Conservation (phyloP, 2,113 vertebrate species). For the Cnemophilus loriae region DNA sequence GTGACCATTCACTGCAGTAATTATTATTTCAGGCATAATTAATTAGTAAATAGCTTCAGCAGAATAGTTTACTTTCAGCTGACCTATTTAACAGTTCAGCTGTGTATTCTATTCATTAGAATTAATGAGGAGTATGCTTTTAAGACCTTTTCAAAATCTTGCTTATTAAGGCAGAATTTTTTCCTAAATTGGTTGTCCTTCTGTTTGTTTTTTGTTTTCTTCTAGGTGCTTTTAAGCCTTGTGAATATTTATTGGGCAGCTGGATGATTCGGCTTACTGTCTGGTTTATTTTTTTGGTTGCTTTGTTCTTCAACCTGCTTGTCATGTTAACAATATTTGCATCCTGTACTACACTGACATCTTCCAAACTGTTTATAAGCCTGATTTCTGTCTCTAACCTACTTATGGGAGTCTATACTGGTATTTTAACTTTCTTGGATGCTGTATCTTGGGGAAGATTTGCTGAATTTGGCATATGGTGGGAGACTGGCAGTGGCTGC, state of each 20-base stretch:
- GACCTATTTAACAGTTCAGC: constrained; percentile 15
- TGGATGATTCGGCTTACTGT: constrained; percentile 99
- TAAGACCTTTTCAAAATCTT: constrained; percentile 8
- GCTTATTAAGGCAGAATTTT: neutral
- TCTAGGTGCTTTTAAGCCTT: constrained; percentile 96
- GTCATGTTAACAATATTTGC: constrained; percentile 86
- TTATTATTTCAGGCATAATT: constrained; percentile 46
- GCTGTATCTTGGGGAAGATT: constrained; percentile 92
- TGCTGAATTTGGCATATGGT: constrained; percentile 91
- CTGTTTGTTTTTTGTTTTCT: neutral
- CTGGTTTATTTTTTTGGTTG: constrained; percentile 97
- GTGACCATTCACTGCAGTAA: neutral
- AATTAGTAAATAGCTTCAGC: constrained; percentile 26
- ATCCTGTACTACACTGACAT: constrained; percentile 70
- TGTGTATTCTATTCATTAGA: neutral
- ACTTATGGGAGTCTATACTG: constrained; percentile 88
- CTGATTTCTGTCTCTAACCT: constrained; percentile 91
- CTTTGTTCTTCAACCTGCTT: constrained; percentile 88
- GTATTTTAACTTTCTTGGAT: constrained; percentile 87
- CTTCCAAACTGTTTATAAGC: constrained; percentile 85
- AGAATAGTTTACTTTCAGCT: neutral
- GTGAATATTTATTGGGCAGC: constrained; percentile 92
- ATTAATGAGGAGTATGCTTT: neutral
- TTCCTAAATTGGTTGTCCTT: neutral
- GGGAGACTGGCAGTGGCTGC: constrained; percentile 93